phyloP scores from a whole-genome alignment of 2,888 invertebrate species.

The Tigriopus californicus region DNA sequence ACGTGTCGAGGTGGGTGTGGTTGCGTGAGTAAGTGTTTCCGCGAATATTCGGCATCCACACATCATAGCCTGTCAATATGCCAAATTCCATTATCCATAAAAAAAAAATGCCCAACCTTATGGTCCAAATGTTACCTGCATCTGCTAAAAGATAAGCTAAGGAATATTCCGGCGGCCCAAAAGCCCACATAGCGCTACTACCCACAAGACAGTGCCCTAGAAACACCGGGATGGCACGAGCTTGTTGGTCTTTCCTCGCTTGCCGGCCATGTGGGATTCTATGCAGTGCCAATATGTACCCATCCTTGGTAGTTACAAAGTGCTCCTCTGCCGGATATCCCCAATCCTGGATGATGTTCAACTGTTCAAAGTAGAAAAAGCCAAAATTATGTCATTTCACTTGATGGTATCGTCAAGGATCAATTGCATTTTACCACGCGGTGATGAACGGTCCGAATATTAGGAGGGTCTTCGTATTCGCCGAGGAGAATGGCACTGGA shows the following conservation, averaged over 20 bases:
- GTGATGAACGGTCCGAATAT: too few relatives aligned
- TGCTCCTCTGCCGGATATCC: background rate
- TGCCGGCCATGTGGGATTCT: background rate
- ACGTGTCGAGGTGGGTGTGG: slow-evolving; percentile 4
- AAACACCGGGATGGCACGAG: background rate
- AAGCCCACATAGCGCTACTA: background rate
- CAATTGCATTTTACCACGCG: too few relatives aligned
- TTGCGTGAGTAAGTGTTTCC: slow-evolving; percentile 17
- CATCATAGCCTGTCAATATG: slow-evolving; percentile 14
- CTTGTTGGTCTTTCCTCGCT: background rate
- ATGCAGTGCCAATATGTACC: background rate
- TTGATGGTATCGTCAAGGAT: too few relatives aligned
- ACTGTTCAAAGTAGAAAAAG: too few relatives aligned
- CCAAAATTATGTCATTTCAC: background rate
- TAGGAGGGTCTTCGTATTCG: too few relatives aligned
- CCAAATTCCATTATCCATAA: background rate
- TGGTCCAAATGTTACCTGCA: background rate
- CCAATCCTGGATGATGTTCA: background rate
- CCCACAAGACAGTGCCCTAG: background rate
- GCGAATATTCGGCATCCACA: slow-evolving; percentile 17
- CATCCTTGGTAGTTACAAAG: background rate
- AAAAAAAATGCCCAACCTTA: too few relatives aligned
- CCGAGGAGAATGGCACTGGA: too few relatives aligned
- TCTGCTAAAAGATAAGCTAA: background rate
- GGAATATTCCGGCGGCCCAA: background rate